These are phyloP conservation scores for Therioaphis trifolii DNA, from an alignment of 2,888 invertebrate species.

Conservation along the genomic window DNA sequence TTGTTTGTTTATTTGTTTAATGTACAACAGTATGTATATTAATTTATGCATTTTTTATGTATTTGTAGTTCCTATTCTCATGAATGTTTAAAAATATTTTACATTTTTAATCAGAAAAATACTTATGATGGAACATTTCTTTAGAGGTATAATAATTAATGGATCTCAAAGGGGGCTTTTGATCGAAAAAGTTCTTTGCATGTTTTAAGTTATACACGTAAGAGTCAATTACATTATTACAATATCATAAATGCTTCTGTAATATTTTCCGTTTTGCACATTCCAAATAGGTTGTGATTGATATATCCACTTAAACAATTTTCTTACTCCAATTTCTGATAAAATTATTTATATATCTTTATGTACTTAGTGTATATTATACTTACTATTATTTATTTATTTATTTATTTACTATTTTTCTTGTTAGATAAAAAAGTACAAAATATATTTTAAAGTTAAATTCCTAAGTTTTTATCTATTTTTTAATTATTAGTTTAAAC, in stretches of 20 bases:
- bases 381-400: constrained; percentile 49
- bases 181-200: constrained; percentile 37
- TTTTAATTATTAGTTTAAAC: constrained; percentile 47
- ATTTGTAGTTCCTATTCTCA: constrained; percentile 51
- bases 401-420: constrained; percentile 38
- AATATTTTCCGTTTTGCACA: constrained; percentile 44
- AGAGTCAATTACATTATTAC: constrained; percentile 53
- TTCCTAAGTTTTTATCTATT: constrained; percentile 48
- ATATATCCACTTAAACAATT: neutral
- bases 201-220: constrained; percentile 26
- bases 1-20: constrained; percentile 42
- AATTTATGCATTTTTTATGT: neutral
- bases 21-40: constrained; percentile 28
- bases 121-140: constrained; percentile 42
- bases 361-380: constrained; percentile 57
- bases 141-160: constrained; percentile 41
- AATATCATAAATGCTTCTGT: neutral
- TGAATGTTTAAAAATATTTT: constrained; percentile 20
- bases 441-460: constrained; percentile 53
- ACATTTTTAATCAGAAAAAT: constrained; percentile 30
- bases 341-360: neutral
- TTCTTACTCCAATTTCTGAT: neutral
- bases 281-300: constrained; percentile 53
- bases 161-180: constrained; percentile 47
- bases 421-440: constrained; percentile 47